phyloP scores from a whole-genome alignment of 2,888 invertebrate species.

The Dryomyza anilis region DNA sequence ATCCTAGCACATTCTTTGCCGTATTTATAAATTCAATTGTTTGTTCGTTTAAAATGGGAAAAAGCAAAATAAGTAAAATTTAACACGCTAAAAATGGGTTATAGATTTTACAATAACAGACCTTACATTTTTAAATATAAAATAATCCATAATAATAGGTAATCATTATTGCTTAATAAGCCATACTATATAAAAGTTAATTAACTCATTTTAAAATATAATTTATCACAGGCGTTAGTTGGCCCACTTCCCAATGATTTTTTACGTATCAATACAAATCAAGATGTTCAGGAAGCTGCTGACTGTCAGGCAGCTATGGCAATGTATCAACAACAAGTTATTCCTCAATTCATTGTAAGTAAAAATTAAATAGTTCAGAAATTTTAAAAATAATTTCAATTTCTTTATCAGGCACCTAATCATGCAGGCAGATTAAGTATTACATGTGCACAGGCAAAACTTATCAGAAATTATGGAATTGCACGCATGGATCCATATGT shows the following conservation, averaged over 20 bases:
- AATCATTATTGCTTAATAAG: too few species aligned
- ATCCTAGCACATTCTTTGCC: too few species aligned
- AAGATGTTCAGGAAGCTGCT: background rate
- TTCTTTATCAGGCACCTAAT: conserved; percentile 42
- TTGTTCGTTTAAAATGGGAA: too few species aligned
- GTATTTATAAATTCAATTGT: too few species aligned
- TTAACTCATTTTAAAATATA: background rate
- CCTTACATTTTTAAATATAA: too few species aligned
- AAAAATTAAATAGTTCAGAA: background rate
- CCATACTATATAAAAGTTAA: too few species aligned
- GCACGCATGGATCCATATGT: conserved; percentile 97
- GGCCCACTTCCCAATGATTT: background rate
- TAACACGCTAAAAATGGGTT: too few species aligned
- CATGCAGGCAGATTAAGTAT: conserved; percentile 75
- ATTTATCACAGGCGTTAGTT: background rate
- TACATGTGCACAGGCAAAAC: conserved; percentile 87
- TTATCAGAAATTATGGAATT: conserved; percentile 93
- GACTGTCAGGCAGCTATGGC: background rate
- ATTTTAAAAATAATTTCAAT: background rate
- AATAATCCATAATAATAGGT: too few species aligned
- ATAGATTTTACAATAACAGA: too few species aligned
- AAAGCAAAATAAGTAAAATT: too few species aligned
- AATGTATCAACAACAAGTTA: background rate
- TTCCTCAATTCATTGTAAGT: conserved; percentile 5
- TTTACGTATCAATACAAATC: background rate